Evolutionary conservation across 2,113 vertebrate genomes (phyloP), one percentile per base, ranked within the genome.

Genomic region (Labrus mixtus): DNA sequence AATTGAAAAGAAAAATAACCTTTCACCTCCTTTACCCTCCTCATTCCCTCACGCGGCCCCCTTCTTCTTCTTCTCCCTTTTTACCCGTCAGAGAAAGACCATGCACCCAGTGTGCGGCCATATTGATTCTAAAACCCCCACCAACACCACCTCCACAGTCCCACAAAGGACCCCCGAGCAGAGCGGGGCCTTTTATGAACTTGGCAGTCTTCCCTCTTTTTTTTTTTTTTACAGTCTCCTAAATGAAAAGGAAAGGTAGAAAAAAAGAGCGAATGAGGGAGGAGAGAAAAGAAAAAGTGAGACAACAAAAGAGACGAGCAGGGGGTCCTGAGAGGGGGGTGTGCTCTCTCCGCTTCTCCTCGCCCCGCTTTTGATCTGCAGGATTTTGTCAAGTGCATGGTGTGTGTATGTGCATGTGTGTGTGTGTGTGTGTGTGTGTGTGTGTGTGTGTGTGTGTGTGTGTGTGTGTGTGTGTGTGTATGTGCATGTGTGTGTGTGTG

Each of bases 341-440:
- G 82, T 64, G 67, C 19, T 54, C 70, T 33, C 66, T 71, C 74
- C 53, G 68, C 48, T 56, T 73, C 71, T 56, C 82, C 55, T 73
- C 84, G 37, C 17, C 53, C 62, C 13, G 63, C 61, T 90, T 93
- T 94, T 94, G 93, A 94, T 92, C 84, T 93, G 65, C 77, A 39
- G 79, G 80, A 78, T 78, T 76, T 78, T 80, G 81, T 86, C 87
- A 88, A 87, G 86, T 80, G 78, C 77, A 87, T 59, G 68, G 73
- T 53, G 61, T 56, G 58, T 65, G n/a, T 25, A 59, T 45, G 66
- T 55, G 76, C 25, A 57, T 36, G 56, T 43, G 67, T 56, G 62
- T 36, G 45, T 33, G 68, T 48, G 54, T 53, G 58, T 62, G 60
- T 60, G 58, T 68, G 68, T 67, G 29, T 25, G 45, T 45, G 45